These are phyloP conservation scores for Pollimyrus isidori DNA, from an alignment of 2,113 vertebrate genomes.

Conservation along the genomic window DNA sequence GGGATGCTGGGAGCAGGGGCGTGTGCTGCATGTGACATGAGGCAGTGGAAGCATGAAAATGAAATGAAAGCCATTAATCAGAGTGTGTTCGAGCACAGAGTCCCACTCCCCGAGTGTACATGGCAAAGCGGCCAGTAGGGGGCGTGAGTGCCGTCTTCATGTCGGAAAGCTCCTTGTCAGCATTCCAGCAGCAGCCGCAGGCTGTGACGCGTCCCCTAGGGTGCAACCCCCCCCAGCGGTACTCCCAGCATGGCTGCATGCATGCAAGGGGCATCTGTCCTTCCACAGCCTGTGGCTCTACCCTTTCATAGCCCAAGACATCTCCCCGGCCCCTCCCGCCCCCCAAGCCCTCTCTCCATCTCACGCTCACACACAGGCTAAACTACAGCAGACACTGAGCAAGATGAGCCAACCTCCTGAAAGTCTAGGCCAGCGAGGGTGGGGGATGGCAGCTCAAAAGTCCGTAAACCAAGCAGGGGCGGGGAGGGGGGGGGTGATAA, in stretches of 20 bases:
- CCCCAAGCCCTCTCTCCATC: background rate
- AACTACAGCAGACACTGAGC: background rate
- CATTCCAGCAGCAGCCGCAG: background rate
- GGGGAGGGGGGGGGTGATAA: background rate
- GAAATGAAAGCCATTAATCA: conserved; percentile 11
- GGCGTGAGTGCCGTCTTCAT: background rate
- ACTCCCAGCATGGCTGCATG: background rate
- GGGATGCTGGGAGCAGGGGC: background rate
- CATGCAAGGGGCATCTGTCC: background rate
- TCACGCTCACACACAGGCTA: background rate
- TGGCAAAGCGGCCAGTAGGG: background rate
- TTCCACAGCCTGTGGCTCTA: background rate
- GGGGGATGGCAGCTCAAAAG: background rate
- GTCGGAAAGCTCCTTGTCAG: background rate
- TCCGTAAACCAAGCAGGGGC: background rate
- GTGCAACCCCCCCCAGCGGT: background rate
- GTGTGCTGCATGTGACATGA: background rate
- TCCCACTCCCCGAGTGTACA: background rate
- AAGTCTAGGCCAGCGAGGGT: background rate
- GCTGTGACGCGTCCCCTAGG: background rate
- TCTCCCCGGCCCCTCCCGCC: background rate
- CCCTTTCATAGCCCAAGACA: background rate
- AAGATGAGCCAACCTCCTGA: background rate
- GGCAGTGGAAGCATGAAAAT: background rate
- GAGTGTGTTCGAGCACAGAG: background rate